Conservation (phyloP, 2,113 vertebrate genomes). For the Agelaius tricolor region DNA sequence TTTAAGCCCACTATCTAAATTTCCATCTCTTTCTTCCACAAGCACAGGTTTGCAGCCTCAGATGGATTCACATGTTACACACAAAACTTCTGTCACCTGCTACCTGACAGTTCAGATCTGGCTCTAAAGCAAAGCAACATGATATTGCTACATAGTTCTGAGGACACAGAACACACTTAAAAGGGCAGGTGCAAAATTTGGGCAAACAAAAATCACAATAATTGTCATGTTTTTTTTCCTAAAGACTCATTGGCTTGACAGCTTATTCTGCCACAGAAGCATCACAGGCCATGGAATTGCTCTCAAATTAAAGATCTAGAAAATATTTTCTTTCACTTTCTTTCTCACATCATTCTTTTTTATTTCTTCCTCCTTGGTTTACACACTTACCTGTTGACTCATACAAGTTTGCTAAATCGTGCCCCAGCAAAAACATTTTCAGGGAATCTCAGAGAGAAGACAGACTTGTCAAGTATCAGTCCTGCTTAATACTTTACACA, state of each 20-base stretch:
- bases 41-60: accelerated
- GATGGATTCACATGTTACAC: neutral
- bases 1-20: neutral
- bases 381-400: neutral
- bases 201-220: neutral
- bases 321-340: neutral
- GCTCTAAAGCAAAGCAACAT: neutral
- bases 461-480: neutral
- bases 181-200: neutral
- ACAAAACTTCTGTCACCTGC: neutral
- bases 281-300: neutral
- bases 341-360: accelerated
- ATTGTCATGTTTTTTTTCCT: neutral
- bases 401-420: neutral
- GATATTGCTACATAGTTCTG: neutral
- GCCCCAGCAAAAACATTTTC: neutral
- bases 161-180: neutral
- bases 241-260: neutral
- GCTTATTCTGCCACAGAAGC: neutral
- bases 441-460: neutral
- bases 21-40: neutral
- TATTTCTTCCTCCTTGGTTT: neutral
- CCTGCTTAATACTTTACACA: neutral
- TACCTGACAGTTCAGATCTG: neutral
- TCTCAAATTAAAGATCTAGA: neutral